Conservation (phyloP, 2,113 vertebrate genomes). For the Fulica atra region DNA sequence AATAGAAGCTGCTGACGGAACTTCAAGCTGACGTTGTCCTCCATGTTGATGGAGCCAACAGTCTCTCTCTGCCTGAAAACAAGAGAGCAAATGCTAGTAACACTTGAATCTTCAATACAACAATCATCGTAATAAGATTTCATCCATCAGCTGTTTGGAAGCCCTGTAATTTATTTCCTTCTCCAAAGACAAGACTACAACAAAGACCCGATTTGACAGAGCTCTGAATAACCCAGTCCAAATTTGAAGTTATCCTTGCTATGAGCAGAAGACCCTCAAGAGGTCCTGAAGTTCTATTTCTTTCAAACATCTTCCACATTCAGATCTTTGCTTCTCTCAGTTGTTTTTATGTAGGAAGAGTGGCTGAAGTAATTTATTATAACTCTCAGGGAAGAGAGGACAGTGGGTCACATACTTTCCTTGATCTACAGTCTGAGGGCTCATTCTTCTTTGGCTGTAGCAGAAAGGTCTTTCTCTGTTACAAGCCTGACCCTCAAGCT, state of each 20-base stretch:
- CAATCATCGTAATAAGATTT: not conserved
- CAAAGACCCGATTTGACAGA: not conserved
- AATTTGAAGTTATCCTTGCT: not conserved
- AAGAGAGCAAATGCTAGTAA: not conserved
- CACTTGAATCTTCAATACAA: not conserved
- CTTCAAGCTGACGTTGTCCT: not conserved
- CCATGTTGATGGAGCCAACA: not conserved
- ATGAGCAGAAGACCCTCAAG: not conserved
- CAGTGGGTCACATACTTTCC: not conserved
- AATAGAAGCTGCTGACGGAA: conserved; percentile 44
- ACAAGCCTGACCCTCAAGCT: not conserved
- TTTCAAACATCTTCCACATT: not conserved
- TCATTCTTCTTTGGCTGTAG: not conserved
- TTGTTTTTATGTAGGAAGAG: not conserved
- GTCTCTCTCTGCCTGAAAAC: not conserved
- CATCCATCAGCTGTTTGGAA: not conserved
- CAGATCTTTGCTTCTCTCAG: not conserved
- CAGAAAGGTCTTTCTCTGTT: not conserved
- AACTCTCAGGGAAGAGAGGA: not conserved
- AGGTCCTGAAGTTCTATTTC: not conserved
- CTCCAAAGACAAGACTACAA: not conserved
- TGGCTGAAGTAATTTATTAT: not conserved
- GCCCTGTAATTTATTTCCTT: not conserved
- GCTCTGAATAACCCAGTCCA: not conserved
- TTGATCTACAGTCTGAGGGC: not conserved